Conservation (phyloP, 2,113 vertebrate genomes). For the Guaruba guarouba region DNA sequence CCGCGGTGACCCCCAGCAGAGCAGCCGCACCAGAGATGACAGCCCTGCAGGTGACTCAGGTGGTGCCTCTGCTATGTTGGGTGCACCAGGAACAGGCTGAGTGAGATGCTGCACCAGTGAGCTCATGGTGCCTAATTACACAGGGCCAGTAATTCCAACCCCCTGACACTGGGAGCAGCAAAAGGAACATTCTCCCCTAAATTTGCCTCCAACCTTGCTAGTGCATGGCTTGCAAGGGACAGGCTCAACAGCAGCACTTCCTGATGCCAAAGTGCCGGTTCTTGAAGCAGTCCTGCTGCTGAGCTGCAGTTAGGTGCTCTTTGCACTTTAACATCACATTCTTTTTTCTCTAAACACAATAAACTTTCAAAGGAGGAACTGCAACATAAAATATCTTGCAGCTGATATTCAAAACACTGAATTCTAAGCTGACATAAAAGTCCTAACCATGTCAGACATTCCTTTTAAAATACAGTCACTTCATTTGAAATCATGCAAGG, state of each 20-base stretch:
- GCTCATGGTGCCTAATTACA: accelerated
- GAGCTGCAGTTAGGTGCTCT: neutral
- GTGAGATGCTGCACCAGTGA: neutral
- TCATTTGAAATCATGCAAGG: neutral
- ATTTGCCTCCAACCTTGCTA: neutral
- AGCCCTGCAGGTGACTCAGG: neutral
- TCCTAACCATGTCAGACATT: neutral
- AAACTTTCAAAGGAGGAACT: neutral
- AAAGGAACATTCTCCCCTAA: neutral
- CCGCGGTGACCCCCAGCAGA: neutral
- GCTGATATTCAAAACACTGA: neutral
- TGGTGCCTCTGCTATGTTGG: neutral
- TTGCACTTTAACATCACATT: neutral
- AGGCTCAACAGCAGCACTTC: neutral
- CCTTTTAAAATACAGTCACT: neutral
- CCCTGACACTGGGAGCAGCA: neutral
- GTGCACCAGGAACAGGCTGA: neutral
- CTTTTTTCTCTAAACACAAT: neutral
- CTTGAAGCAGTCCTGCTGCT: neutral
- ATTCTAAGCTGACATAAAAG: neutral
- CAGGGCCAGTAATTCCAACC: neutral
- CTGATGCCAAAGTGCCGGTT: neutral
- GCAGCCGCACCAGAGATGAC: neutral
- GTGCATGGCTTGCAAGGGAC: neutral
- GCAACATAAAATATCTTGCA: neutral